Evolutionary conservation across 1,140 invertebrate species (phyloP).

Genomic region (Panagrolaimus sp.): DNA sequence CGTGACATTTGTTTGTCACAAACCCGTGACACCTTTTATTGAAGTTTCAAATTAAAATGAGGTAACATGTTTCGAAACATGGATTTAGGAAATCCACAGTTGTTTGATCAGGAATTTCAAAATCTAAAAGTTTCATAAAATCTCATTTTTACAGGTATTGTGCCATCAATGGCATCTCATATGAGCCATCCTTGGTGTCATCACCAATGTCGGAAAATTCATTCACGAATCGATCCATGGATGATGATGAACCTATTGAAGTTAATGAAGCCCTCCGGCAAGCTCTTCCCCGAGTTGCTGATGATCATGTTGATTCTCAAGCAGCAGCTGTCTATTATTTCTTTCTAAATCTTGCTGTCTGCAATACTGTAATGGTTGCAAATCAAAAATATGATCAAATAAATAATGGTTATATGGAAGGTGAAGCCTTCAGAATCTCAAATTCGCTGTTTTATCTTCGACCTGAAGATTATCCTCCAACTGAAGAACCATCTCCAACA

Average conservation of each 20-base stretch:
- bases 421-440: constrained; percentile 31
- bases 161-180: constrained; percentile 16
- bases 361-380: constrained; percentile 88
- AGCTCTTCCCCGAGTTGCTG: constrained; percentile 54
- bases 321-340: constrained; percentile 68
- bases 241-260: constrained; percentile 49
- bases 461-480: background rate
- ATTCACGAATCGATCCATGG: constrained; percentile 48
- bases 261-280: constrained; percentile 20
- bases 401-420: constrained; percentile 31
- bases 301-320: background rate
- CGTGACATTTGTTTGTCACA: too few species aligned
- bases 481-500: background rate
- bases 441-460: constrained; percentile 30
- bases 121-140: constrained; percentile 18
- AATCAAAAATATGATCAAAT: constrained; percentile 30
- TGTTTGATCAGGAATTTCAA: too few species aligned
- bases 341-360: constrained; percentile 81
- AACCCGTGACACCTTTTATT: too few species aligned
- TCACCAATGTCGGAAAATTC: background rate
- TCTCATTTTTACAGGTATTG: constrained; percentile 10
- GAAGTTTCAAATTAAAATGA: too few species aligned
- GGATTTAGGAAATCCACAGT: too few species aligned
- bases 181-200: constrained; percentile 54
- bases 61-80: too few species aligned